Percentiles rank a stretch among this genome's conserved stretches.
phyloP scores from a whole-genome alignment of 1,140 invertebrate genomes.

The Tetramorium parvispinum region DNA sequence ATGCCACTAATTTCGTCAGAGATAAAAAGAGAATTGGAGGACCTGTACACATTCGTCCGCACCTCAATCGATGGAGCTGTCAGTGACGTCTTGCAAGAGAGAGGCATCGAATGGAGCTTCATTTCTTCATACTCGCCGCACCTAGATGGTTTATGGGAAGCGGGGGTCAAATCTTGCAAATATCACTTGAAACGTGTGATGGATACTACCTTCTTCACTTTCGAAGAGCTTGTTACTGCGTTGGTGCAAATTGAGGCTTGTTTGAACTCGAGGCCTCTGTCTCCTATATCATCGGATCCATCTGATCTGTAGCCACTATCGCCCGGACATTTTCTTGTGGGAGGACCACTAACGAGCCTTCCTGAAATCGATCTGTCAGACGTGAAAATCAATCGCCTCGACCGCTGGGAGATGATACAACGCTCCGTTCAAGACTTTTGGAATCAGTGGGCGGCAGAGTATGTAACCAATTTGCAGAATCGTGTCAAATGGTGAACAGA shows the following conservation, averaged over 20 bases:
- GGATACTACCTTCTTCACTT: no score
- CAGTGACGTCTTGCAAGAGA: neutral
- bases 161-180: neutral
- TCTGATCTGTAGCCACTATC: neutral
- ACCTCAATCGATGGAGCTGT: neutral
- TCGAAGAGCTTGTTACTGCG: no score
- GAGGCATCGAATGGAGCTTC: neutral
- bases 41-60: neutral
- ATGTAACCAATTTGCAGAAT: neutral
- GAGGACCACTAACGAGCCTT: neutral
- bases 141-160: neutral
- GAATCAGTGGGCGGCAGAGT: neutral
- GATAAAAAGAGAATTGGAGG: conserved; percentile 53
- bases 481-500: neutral
- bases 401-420: neutral
- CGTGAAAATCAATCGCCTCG: neutral
- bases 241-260: no score
- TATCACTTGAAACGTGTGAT: neutral
- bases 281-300: neutral
- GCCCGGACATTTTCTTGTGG: neutral
- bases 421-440: neutral
- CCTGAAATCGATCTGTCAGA: neutral
- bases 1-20: conserved; percentile 77
- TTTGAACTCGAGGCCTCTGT: neutral
- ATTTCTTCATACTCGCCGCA: neutral